Percentiles rank a stretch among this genome's conserved stretches.
Evolutionary conservation across 37 sponge, comb jelly and placozoan species (phyloP).

Genomic region (Mnemiopsis leidyi): DNA sequence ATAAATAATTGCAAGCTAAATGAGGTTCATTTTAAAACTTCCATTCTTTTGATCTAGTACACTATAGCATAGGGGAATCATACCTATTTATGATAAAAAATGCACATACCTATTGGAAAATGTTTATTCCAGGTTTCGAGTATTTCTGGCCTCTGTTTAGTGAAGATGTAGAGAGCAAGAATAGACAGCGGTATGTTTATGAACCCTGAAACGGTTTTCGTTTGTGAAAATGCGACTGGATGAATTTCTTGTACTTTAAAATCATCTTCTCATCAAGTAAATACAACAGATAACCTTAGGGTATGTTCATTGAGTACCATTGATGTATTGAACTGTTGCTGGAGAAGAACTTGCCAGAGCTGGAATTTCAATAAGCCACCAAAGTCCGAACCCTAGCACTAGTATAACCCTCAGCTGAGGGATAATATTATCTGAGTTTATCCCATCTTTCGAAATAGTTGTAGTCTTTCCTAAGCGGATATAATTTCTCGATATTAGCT

Average conservation of each 20-base stretch:
- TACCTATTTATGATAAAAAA: no score
- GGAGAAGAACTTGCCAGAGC: not conserved
- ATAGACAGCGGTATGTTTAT: not conserved
- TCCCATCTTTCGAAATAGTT: no score
- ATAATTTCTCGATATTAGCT: no score
- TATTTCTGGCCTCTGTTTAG: not conserved
- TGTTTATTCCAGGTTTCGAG: not conserved
- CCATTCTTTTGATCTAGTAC: no score
- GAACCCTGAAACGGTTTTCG: not conserved
- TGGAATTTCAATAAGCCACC: conserved; percentile 28
- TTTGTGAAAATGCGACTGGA: no score
- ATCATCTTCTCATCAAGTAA: not conserved
- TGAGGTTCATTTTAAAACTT: no score
- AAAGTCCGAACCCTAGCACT: not conserved
- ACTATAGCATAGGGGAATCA: no score
- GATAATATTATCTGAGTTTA: no score
- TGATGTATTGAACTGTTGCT: not conserved
- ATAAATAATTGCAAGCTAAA: no score
- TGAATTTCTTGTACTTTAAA: no score
- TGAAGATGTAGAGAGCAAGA: not conserved
- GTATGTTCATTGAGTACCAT: not conserved
- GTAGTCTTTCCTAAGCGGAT: no score
- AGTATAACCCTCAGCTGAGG: not conserved
- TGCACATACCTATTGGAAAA: not conserved
- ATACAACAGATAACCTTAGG: not conserved